These are phyloP conservation scores for Apotomis turbidana DNA, from an alignment of 2,888 invertebrate genomes.

Conservation along the genomic window DNA sequence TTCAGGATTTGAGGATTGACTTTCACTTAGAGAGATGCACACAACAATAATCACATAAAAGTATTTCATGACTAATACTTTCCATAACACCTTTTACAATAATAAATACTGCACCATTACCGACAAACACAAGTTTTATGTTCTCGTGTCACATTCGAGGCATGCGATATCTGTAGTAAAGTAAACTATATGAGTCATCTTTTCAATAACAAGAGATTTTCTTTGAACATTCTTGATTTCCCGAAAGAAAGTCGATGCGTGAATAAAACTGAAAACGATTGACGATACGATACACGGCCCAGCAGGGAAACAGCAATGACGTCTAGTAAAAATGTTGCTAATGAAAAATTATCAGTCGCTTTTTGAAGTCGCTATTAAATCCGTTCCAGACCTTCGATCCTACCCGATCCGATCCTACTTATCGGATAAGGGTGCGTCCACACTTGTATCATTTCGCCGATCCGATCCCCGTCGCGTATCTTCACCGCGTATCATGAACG, in stretches of 20 bases:
- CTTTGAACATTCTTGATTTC: constrained; percentile 32
- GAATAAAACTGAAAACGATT: constrained; percentile 24
- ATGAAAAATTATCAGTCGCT: not conserved
- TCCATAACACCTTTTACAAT: constrained; percentile 65
- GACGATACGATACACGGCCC: constrained; percentile 1
- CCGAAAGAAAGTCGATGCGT: constrained; percentile 31
- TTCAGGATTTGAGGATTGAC: constrained; percentile 57
- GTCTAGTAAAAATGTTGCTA: constrained; percentile 21
- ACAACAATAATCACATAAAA: constrained; percentile 72
- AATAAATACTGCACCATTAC: constrained; percentile 22
- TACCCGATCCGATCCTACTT: too few relatives aligned
- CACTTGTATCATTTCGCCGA: too few relatives aligned
- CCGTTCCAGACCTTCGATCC: too few relatives aligned
- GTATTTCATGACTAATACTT: constrained; percentile 76
- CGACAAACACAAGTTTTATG: constrained; percentile 20
- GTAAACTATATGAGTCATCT: constrained; percentile 26
- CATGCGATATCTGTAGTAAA: constrained; percentile 13
- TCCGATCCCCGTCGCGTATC: too few relatives aligned
- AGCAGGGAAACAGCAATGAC: constrained; percentile 12
- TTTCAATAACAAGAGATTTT: constrained; percentile 29
- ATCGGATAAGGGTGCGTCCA: too few relatives aligned
- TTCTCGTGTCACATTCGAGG: constrained; percentile 15
- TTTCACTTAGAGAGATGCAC: constrained; percentile 65
- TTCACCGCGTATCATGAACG: too few relatives aligned
- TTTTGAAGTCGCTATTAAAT: not conserved